phyloP scores from a whole-genome alignment of 2,888 invertebrate species.

The Pheosia tremula region DNA sequence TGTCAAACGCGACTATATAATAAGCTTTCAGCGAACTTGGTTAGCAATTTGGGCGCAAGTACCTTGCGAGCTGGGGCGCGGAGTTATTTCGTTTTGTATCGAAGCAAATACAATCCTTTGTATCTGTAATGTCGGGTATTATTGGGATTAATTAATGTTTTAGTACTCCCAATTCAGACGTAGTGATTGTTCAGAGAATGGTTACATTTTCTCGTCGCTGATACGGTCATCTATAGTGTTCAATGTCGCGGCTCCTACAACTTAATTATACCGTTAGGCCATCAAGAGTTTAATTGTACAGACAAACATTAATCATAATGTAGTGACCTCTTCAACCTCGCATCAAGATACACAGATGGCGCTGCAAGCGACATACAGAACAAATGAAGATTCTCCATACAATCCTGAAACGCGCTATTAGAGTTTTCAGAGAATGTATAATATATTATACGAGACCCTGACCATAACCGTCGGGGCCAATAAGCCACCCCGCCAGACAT shows the following conservation, averaged over 20 bases:
- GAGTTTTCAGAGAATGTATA: no score
- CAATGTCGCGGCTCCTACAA: neutral
- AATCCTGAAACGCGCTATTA: no score
- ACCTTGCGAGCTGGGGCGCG: slow-evolving; percentile 10
- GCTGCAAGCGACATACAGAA: no score
- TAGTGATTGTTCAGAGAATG: slow-evolving; percentile 32
- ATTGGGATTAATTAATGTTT: slow-evolving; percentile 15
- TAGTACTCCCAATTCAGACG: slow-evolving; percentile 5
- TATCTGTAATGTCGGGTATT: neutral
- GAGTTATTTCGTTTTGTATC: slow-evolving; percentile 5
- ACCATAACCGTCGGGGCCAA: no score
- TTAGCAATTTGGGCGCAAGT: slow-evolving; percentile 52
- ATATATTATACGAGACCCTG: no score
- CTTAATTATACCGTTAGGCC: neutral
- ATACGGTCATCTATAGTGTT: neutral
- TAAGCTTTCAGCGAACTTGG: slow-evolving; percentile 69
- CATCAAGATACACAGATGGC: no score
- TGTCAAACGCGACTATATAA: slow-evolving; percentile 74
- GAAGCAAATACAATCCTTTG: slow-evolving; percentile 1
- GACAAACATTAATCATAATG: no score
- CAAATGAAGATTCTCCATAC: no score
- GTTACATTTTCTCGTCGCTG: neutral
- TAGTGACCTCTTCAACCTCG: no score
- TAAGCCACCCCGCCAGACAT: no score
- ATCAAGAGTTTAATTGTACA: no score